Percentiles rank a stretch among this genome's conserved stretches.
Conservation (phyloP, 2,888 invertebrate species). For the Lasius fuliginosus region DNA sequence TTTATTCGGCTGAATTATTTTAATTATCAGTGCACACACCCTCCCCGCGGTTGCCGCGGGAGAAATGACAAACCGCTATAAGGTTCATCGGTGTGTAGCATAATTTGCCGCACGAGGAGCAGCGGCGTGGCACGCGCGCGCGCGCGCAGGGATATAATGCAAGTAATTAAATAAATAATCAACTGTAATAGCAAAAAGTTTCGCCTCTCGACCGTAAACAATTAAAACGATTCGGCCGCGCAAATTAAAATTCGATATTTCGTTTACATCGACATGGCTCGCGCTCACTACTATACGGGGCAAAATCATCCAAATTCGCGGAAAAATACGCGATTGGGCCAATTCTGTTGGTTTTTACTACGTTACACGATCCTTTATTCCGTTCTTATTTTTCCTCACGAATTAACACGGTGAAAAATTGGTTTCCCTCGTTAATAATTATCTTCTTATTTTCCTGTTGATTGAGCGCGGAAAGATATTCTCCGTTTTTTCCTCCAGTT, state of each 20-base stretch:
- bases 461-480: slow-evolving; percentile 39
- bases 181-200: slow-evolving; percentile 58
- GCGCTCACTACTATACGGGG: slow-evolving; percentile 21
- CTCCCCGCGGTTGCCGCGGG: slow-evolving; percentile 33
- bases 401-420: slow-evolving; percentile 46
- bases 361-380: slow-evolving; percentile 38
- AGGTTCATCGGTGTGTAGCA: slow-evolving; percentile 52
- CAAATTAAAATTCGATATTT: slow-evolving; percentile 59
- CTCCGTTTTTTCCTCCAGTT: slow-evolving; percentile 21
- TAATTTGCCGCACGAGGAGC: slow-evolving; percentile 43
- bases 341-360: slow-evolving; percentile 38
- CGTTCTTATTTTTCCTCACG: slow-evolving; percentile 50
- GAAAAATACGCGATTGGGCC: slow-evolving; percentile 55
- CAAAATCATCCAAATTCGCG: slow-evolving; percentile 49
- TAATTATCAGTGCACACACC: slow-evolving; percentile 45
- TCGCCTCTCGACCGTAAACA: slow-evolving; percentile 50
- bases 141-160: slow-evolving; percentile 31
- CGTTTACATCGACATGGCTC: slow-evolving; percentile 36
- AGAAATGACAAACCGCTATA: slow-evolving; percentile 55
- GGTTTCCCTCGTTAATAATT: slow-evolving; percentile 47
- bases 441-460: slow-evolving; percentile 52
- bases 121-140: neutral
- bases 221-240: slow-evolving; percentile 57
- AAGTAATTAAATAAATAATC: slow-evolving; percentile 58
- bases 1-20: slow-evolving; percentile 58